Evolutionary conservation across 2,888 invertebrate species (phyloP), one percentile per base, ranked within the genome.

Genomic region (Empis livida): DNA sequence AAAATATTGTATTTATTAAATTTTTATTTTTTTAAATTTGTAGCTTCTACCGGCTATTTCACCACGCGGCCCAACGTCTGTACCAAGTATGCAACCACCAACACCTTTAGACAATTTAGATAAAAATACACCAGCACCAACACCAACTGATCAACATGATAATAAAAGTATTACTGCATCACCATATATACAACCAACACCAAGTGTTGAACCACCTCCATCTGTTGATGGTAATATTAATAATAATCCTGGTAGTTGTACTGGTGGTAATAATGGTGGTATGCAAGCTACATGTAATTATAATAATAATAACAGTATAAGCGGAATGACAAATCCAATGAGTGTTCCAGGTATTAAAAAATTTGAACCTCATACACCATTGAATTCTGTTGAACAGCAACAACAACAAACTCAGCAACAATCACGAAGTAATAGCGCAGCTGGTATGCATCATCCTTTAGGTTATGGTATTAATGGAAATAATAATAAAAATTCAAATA

Each of bases 51-150:
- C 65, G 41, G 64, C 65, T 60, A 65, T 67, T 48, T 84, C 84
- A 51, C 87, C 86, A 35, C 82, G 82, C 54, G 76, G 76, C 42
- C 73, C 74, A 44, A 71, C 72, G 53, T 67, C 70, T 38, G 65
- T 67, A 50, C 61, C 68, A 53, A 66, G 63, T 58, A 59, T 67
- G 49, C 68, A 67, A 44, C 70, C 72, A 51, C 59, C 67, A 38
- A 70, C 71, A 38, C 70, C 73, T 41, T 62, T 67, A 47, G 68
- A 68, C 54, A 66, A 68, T 55, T 51, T 57, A 41, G 69, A 69
- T 54, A 69, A 69, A 55, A 69, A 69, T 54, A 69, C 68, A 37
- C 69, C 70, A 42, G 70, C 68, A 20, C 66, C 68, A 0, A 69
- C 69, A 48, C 68, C 69, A 23, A 67, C 67, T 23, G 68, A 69